These are phyloP conservation scores for Crotalus tigris DNA, from an alignment of 2,113 vertebrate genomes.

Conservation along the genomic window DNA sequence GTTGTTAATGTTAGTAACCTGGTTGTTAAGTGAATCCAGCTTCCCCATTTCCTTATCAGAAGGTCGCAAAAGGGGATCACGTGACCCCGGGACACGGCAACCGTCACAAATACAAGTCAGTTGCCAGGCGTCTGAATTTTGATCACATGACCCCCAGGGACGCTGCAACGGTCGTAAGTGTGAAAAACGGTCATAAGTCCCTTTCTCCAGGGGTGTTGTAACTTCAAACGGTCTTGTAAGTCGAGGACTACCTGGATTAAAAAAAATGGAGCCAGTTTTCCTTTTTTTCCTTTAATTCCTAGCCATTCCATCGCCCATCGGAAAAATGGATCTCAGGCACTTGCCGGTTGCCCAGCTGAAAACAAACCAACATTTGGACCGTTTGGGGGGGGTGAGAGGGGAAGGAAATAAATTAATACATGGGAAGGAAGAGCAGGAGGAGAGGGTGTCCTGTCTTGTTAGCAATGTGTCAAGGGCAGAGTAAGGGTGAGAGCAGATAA, in stretches of 20 bases:
- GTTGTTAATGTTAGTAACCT: background rate
- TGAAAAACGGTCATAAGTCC: no score
- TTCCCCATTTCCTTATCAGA: background rate
- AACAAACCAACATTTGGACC: background rate
- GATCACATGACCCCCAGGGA: no score
- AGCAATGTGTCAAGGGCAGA: constrained; percentile 56
- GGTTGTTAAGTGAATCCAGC: background rate
- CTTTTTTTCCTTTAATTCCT: background rate
- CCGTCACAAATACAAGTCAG: background rate
- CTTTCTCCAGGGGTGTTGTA: no score
- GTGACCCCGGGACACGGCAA: background rate
- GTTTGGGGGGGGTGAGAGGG: background rate
- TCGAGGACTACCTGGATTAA: no score
- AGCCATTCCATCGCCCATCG: background rate
- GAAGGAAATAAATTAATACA: constrained; percentile 39
- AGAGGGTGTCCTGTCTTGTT: constrained; percentile 45
- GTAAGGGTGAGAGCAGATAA: constrained; percentile 61
- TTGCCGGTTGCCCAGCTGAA: background rate
- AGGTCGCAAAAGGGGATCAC: background rate
- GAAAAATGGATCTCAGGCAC: background rate
- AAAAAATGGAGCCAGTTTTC: background rate
- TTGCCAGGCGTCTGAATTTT: background rate
- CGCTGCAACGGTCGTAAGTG: no score
- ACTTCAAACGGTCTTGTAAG: no score
- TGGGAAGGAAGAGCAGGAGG: background rate